Percentiles rank a stretch among this genome's conserved stretches.
Evolutionary conservation across 1,140 invertebrate species (phyloP).

Genomic region (Pantala flavescens): DNA sequence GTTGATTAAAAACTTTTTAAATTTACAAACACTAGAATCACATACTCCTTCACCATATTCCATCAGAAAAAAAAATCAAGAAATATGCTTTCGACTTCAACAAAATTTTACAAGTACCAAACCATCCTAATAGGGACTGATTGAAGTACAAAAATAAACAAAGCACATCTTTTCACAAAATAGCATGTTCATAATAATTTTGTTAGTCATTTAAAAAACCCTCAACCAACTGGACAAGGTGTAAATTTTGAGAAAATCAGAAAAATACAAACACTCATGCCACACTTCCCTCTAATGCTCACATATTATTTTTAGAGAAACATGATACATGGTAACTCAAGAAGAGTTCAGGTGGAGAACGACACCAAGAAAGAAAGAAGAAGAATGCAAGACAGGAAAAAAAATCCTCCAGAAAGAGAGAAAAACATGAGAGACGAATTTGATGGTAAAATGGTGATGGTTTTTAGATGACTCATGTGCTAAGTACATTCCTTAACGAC

Average conservation of each 20-base stretch:
- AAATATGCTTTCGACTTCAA: not conserved
- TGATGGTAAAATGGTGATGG: slow-evolving; percentile 3
- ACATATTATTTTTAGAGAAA: no score
- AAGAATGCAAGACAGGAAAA: not conserved
- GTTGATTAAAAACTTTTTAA: not conserved
- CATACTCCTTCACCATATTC: not conserved
- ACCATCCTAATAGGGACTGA: not conserved
- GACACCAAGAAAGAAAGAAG: not conserved
- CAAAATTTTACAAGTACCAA: not conserved
- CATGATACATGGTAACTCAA: no score
- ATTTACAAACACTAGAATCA: not conserved
- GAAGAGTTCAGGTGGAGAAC: no score
- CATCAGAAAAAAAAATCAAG: not conserved
- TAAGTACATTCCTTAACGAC: not conserved
- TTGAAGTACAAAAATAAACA: not conserved
- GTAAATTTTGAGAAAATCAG: not conserved
- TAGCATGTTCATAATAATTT: not conserved
- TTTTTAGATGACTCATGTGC: not conserved
- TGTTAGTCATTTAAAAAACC: not conserved
- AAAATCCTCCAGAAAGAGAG: not conserved
- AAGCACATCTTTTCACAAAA: not conserved
- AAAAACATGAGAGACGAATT: slow-evolving; percentile 2
- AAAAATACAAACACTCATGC: not conserved
- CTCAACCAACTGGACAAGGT: not conserved
- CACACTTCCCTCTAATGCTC: not conserved